Evolutionary conservation across 1,140 invertebrate species (phyloP), one percentile per base, ranked within the genome.

Genomic region (Drosophila subpulchrella): DNA sequence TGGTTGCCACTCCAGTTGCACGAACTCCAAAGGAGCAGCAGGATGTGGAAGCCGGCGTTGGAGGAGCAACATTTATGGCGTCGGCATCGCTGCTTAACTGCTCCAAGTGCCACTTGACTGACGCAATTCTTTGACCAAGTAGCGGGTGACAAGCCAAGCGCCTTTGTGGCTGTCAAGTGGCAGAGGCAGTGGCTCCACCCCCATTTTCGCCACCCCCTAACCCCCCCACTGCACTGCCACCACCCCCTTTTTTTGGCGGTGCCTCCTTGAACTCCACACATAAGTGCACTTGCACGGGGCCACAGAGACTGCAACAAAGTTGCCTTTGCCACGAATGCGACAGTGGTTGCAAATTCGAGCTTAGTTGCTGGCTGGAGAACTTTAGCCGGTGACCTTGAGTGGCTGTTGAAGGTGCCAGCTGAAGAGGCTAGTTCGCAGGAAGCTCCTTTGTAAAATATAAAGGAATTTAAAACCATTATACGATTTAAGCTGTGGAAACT

Each of bases 71-170:
- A 88, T 89, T 88, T 88, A 89, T 88, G 83, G 83, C 84, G 77
- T 75, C 84, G 68, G 80, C 78, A 73, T 72, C 83, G 83, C 71
- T 88, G 65, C 82, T 88, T 86, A 83, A 88, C 82, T 86, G 83
- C 81, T 73, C 78, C 57, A 68, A 88, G 83, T 72, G 68, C 72
- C 80, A 78, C 79, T 86, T 79, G 84, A 68, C 84, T 76, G 84
- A 77, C 76, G 83, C 76, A 88, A 74, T 72, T 83, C 83, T 85
- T 86, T 86, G 83, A 86, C 84, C 84, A 88, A 89, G 83, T 80
- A 62, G 62, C 79, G 79, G 75, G 84, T 83, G 83, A 86, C 83
- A 86, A 86, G 79, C 84, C 84, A 76, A 81, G 72, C 83, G 83
- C 79, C 65, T 86, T 86, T 86, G 84, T 86, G 83, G 84, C 83